Conservation (phyloP, 2,797 vertebrate genomes). For the Gymnoscopelus braueri region DNA sequence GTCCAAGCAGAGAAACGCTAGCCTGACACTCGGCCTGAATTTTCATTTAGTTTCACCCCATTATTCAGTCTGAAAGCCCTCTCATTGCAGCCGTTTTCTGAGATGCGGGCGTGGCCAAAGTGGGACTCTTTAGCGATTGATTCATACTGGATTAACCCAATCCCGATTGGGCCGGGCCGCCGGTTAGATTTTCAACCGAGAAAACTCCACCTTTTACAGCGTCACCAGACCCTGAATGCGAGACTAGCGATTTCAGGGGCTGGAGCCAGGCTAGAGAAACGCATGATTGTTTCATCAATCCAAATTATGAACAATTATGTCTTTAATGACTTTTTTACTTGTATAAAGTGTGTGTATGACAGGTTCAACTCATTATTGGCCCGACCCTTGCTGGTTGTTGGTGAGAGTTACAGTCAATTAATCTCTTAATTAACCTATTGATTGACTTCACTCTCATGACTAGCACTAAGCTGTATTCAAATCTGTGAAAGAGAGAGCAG, state of each 20-base stretch:
- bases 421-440: conserved; percentile 72
- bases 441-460: conserved; percentile 50
- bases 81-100: too few relatives aligned
- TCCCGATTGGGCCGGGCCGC: too few relatives aligned
- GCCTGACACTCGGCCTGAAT: neutral
- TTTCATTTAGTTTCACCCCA: neutral
- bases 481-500: conserved; percentile 16
- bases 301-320: conserved; percentile 35
- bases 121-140: too few relatives aligned
- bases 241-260: too few relatives aligned
- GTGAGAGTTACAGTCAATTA: conserved; percentile 62
- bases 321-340: conserved; percentile 34
- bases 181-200: too few relatives aligned
- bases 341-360: conserved; percentile 27
- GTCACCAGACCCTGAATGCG: too few relatives aligned
- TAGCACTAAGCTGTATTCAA: conserved; percentile 39
- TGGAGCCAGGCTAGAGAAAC: neutral
- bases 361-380: conserved; percentile 32
- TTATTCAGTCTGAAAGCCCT: too few relatives aligned
- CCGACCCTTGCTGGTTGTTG: conserved; percentile 53
- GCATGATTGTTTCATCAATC: conserved; percentile 17
- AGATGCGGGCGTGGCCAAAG: too few relatives aligned
- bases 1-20: neutral
- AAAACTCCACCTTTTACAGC: too few relatives aligned
- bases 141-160: too few relatives aligned